Evolutionary conservation across 2,888 invertebrate genomes (phyloP).

Genomic region (Alsophila aescularia): DNA sequence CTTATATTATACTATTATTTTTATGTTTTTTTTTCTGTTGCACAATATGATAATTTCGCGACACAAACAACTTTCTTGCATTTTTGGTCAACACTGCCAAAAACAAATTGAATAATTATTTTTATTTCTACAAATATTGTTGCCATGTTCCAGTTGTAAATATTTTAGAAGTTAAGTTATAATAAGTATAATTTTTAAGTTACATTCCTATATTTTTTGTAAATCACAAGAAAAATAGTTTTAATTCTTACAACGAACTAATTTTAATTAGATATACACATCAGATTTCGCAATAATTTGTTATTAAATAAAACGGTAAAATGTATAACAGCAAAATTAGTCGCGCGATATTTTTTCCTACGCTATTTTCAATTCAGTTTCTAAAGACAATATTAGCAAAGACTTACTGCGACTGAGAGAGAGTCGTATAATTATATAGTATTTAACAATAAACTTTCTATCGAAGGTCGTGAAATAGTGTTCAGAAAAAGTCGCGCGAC

Average conservation of each 20-base stretch:
- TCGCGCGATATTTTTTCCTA: not conserved
- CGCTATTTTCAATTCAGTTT: no score
- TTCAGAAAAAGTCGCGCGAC: not conserved
- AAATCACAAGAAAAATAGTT: not conserved
- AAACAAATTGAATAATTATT: not conserved
- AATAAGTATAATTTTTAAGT: conserved; percentile 1
- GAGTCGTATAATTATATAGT: no score
- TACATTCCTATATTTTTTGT: not conserved
- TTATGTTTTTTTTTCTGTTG: no score
- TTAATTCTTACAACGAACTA: conserved; percentile 20
- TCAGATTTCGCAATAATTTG: not conserved
- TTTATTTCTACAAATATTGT: not conserved
- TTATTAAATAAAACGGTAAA: not conserved
- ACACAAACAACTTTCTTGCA: no score
- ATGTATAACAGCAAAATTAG: not conserved
- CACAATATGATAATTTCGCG: no score
- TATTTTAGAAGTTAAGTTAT: conserved; percentile 1
- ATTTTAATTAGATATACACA: not conserved
- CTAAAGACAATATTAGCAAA: no score
- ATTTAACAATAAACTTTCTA: no score
- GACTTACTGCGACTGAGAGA: no score
- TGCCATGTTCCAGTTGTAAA: conserved; percentile 19
- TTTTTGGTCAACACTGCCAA: not conserved
- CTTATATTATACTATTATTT: no score
- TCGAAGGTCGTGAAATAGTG: no score